Evolutionary conservation across 2,888 invertebrate genomes (phyloP).

Genomic region (Patella depressa): DNA sequence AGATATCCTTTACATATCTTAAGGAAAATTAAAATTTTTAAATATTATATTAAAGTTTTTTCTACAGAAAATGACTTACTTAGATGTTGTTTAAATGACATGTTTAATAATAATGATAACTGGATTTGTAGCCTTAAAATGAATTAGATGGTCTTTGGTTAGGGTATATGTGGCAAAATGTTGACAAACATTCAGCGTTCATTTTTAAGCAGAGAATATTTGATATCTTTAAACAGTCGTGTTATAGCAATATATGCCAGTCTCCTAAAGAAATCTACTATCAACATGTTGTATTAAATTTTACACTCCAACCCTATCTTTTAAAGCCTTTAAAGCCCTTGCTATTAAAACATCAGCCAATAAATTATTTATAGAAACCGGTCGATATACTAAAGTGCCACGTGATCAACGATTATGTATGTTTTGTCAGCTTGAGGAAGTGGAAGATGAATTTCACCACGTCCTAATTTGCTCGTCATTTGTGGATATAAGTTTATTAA

Average conservation of each 20-base stretch:
- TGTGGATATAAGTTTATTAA: background rate
- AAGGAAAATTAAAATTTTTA: background rate
- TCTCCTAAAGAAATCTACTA: background rate
- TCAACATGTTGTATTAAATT: background rate
- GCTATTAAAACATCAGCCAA: background rate
- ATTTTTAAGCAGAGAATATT: background rate
- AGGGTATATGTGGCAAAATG: background rate
- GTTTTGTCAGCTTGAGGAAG: background rate
- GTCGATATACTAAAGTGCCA: background rate
- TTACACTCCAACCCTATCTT: constrained; percentile 6
- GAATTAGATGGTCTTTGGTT: background rate
- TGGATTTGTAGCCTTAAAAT: background rate
- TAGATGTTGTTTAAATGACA: background rate
- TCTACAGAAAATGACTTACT: background rate
- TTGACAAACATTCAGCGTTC: background rate
- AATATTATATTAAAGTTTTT: background rate
- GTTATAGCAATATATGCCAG: background rate
- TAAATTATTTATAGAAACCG: background rate
- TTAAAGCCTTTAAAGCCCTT: background rate
- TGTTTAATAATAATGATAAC: background rate
- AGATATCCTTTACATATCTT: background rate
- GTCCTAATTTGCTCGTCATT: background rate
- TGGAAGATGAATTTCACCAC: constrained; percentile 1
- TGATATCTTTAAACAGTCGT: background rate
- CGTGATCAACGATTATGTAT: background rate